Conservation (phyloP, 2,797 vertebrate genomes). For the Molossus molossus region DNA sequence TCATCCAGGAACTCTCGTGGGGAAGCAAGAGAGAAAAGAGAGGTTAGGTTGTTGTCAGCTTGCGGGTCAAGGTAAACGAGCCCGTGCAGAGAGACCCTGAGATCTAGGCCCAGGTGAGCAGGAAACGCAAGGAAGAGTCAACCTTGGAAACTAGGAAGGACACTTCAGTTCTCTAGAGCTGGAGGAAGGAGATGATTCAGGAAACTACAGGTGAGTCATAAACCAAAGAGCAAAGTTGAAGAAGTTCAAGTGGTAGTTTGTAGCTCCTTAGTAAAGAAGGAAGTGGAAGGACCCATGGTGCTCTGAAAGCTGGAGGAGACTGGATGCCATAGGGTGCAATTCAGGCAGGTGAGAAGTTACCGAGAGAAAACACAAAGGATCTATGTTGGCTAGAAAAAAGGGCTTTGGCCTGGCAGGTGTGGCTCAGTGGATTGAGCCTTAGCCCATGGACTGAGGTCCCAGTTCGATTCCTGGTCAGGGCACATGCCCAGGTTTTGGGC, state of each 20-base stretch:
- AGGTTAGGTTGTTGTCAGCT: neutral
- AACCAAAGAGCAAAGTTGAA: neutral
- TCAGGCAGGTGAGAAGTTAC: too few relatives aligned
- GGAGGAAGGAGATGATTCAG: neutral
- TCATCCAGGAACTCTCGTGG: neutral
- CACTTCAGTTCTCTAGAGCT: neutral
- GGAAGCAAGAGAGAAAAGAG: too few relatives aligned
- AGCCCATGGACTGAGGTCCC: too few relatives aligned
- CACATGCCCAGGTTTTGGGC: too few relatives aligned
- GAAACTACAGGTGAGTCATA: neutral
- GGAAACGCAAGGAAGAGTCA: too few relatives aligned
- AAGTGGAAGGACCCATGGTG: too few relatives aligned
- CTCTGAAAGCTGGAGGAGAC: neutral
- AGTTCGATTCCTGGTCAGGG: too few relatives aligned
- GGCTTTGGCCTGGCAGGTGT: neutral
- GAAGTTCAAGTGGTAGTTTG: neutral
- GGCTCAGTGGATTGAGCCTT: too few relatives aligned
- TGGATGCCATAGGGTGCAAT: accelerated
- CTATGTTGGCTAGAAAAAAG: neutral
- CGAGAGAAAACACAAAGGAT: neutral
- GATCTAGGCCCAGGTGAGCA: neutral
- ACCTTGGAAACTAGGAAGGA: neutral
- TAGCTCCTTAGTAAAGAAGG: neutral
- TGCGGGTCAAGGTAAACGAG: neutral
- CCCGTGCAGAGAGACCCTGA: neutral